These are phyloP conservation scores for Paralichthys olivaceus DNA, from an alignment of 2,113 vertebrate species.

Conservation along the genomic window DNA sequence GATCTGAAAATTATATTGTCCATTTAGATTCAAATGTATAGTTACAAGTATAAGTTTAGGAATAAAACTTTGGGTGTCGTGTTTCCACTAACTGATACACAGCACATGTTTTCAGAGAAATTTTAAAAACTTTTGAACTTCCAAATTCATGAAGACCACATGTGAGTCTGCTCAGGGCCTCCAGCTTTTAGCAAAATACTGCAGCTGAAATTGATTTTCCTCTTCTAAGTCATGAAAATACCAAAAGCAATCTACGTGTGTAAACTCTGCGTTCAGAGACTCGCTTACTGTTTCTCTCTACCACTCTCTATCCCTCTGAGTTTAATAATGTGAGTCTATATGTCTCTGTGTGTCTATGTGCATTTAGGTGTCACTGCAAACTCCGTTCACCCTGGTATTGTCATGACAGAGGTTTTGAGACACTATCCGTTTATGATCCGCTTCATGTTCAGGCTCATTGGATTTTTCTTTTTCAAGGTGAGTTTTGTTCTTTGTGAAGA, in stretches of 20 bases:
- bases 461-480: constrained; percentile 88
- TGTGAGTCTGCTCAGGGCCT: background rate
- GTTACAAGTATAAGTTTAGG: no score
- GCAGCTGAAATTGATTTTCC: background rate
- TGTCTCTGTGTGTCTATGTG: constrained; percentile 11
- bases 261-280: background rate
- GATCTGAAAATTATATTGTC: no score
- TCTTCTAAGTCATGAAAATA: background rate
- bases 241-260: background rate
- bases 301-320: background rate
- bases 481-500: constrained; percentile 22
- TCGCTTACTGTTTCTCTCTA: no score
- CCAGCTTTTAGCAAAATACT: background rate
- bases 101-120: background rate
- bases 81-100: background rate
- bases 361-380: constrained; percentile 86
- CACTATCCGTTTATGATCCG: constrained; percentile 55
- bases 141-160: background rate
- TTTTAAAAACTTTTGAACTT: background rate
- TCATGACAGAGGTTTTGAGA: constrained; percentile 85
- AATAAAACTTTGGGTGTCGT: no score
- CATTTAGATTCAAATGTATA: no score
- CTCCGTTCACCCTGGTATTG: constrained; percentile 85
- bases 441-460: constrained; percentile 72
- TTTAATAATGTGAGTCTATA: background rate